Base-by-base conservation (phyloP, 2,888 invertebrate genomes). In the Macrophya annulata region DNA sequence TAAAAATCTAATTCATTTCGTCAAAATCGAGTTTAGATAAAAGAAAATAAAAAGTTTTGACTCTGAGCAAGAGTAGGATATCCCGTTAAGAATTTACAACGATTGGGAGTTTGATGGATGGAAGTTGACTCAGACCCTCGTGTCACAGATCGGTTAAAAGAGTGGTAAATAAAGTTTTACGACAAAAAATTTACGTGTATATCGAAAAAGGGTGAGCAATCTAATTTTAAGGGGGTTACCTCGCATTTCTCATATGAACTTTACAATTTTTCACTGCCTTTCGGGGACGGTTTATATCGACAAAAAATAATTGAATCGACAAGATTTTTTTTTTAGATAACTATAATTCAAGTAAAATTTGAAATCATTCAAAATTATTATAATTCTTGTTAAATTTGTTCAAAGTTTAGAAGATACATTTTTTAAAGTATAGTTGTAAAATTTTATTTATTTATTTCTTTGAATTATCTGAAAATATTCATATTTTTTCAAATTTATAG, bases 91-190 rank as follows among this genome's bases (percentile, higher is more conserved):
- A 55, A 55, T 55, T 55, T 55, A 55, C 55, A 55, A 55, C 55
- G n/a, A 55, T 55, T n/a, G n/a, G n/a, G n/a, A n/a, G 8, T 55
- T 55, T n/a, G 55, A 55, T 55, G 55, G 55, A n/a, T 55, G 55
- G 55, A 55, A n/a, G 55, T 55, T 55, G 55, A 55, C 55, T 55
- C 8, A 8, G n/a, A 55, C 55, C 55, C 55, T 55, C 55, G 55
- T 55, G 55, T 55, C 55, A 55, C n/a, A 55, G 55, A 8, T 55
- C 55, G 55, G 55, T n/a, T 55, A 55, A 55, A n/a, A 55, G 8
- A 55, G 55, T n/a, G n/a, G n/a, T 55, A n/a, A 55, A 55, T 55
- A 55, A 55, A 55, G n/a, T n/a, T 55, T 55, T n/a, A n/a, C 55
- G 55, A 55, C n/a, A 55, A 55, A 55, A 55, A 55, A 55, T 55